Evolutionary conservation across 2,888 invertebrate species (phyloP).

Genomic region (Zaprionus obscuricornis): DNA sequence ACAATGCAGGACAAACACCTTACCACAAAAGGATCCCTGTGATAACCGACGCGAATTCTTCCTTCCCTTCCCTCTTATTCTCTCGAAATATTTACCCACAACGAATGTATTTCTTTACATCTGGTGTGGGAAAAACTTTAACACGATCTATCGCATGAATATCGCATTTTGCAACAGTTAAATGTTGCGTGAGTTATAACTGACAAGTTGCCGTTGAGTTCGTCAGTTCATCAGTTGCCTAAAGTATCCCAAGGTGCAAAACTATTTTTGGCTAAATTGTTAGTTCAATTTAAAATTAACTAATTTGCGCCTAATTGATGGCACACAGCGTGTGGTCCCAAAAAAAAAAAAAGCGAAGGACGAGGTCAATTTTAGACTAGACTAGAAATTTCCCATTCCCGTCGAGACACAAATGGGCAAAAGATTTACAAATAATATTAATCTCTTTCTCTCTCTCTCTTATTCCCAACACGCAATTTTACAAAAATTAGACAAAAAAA

Average conservation of each 20-base stretch:
- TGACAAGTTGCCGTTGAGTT: neutral
- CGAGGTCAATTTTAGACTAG: constrained; percentile 31
- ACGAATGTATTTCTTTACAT: constrained; percentile 22
- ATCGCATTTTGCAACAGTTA: too few species aligned
- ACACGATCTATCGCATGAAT: constrained; percentile 8
- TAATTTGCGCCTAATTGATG: constrained; percentile 65
- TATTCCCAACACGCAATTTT: constrained; percentile 8
- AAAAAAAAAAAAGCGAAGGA: constrained; percentile 15
- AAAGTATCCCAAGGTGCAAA: constrained; percentile 56
- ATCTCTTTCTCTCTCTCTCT: neutral
- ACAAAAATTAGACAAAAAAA: too few species aligned
- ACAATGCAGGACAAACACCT: constrained; percentile 26
- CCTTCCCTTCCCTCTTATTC: constrained; percentile 8
- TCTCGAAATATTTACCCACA: constrained; percentile 19
- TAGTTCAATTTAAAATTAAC: constrained; percentile 20
- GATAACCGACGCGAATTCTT: constrained; percentile 22
- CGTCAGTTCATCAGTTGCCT: too few species aligned
- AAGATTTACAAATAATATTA: too few species aligned
- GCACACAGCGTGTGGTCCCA: constrained; percentile 53
- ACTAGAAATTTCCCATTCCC: neutral
- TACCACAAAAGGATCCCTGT: constrained; percentile 37
- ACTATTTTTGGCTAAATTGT: constrained; percentile 18
- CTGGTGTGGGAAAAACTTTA: constrained; percentile 44
- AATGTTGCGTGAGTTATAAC: constrained; percentile 42
- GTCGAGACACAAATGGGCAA: neutral